phyloP scores from a whole-genome alignment of 1,140 invertebrate species.

The Diprion similis region DNA sequence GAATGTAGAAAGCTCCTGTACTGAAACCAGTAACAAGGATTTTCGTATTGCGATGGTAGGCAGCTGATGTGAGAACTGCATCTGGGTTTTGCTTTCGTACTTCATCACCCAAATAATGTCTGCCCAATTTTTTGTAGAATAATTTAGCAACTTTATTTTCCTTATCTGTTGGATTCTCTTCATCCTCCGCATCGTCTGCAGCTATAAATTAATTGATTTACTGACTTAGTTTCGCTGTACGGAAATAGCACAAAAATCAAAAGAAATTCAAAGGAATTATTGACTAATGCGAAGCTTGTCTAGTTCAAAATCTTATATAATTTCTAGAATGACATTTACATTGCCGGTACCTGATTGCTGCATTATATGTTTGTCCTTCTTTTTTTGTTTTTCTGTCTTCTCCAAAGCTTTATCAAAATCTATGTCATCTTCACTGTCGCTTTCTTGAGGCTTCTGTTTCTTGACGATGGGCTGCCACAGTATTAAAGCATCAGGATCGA shows the following conservation, averaged over 20 bases:
- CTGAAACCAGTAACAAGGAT: constrained; percentile 79
- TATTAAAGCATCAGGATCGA: constrained; percentile 72
- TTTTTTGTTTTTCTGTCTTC: constrained; percentile 43
- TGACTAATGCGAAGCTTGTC: not conserved
- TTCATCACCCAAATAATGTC: constrained; percentile 77
- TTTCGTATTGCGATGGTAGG: constrained; percentile 79
- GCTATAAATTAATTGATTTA: constrained; percentile 18
- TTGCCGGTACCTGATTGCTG: constrained; percentile 35
- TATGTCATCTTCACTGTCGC: constrained; percentile 58
- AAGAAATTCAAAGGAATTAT: not conserved
- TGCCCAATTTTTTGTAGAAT: constrained; percentile 71
- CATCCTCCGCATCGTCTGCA: constrained; percentile 17
- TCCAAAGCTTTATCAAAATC: constrained; percentile 54
- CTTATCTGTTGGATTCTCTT: constrained; percentile 23
- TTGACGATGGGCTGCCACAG: constrained; percentile 58
- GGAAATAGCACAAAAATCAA: too few relatives aligned
- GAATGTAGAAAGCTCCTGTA: constrained; percentile 86
- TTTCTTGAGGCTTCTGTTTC: constrained; percentile 57
- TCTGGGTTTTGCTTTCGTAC: constrained; percentile 68
- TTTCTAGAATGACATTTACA: not conserved
- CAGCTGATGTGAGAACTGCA: constrained; percentile 75
- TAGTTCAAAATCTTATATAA: not conserved
- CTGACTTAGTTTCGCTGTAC: not conserved
- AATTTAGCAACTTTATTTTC: constrained; percentile 62
- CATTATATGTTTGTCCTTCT: constrained; percentile 32